These are phyloP conservation scores for Nanorana parkeri DNA, from an alignment of 2,113 vertebrate genomes.

Conservation along the genomic window DNA sequence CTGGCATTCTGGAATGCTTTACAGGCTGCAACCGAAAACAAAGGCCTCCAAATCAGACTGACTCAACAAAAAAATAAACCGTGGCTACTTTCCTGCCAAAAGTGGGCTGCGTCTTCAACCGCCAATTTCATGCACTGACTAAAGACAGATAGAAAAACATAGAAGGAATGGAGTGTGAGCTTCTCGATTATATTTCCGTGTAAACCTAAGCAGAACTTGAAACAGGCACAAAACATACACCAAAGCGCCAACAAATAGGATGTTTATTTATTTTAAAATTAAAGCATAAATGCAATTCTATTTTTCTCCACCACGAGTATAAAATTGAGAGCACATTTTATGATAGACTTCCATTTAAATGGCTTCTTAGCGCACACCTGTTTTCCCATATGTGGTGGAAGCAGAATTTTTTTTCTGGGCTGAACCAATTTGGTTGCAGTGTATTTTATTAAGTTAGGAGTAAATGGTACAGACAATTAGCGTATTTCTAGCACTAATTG, in stretches of 20 bases:
- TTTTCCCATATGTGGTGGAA: too few relatives aligned
- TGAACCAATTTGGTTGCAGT: background rate
- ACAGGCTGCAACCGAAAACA: constrained; percentile 17
- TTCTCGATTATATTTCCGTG: background rate
- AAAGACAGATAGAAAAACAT: constrained; percentile 50
- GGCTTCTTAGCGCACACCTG: background rate
- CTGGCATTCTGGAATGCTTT: constrained; percentile 25
- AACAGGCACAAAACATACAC: background rate
- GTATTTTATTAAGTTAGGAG: too few relatives aligned
- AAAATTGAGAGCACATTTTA: background rate
- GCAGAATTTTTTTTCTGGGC: background rate
- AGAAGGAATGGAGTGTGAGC: background rate
- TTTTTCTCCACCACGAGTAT: background rate
- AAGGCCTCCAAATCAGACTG: constrained; percentile 15
- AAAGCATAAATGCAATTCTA: background rate
- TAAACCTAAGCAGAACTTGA: constrained; percentile 2
- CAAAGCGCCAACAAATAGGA: constrained; percentile 1
- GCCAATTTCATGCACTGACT: constrained; percentile 36
- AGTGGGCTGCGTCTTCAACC: constrained; percentile 1
- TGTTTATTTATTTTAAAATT: constrained; percentile 28
- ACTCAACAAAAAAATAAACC: constrained; percentile 41
- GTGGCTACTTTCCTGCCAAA: constrained; percentile 38
- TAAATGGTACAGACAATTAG: too few relatives aligned
- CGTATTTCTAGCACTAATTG: background rate
- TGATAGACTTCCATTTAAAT: background rate